Evolutionary conservation across 2,888 invertebrate species (phyloP).

Genomic region (Cybosia mesomella): DNA sequence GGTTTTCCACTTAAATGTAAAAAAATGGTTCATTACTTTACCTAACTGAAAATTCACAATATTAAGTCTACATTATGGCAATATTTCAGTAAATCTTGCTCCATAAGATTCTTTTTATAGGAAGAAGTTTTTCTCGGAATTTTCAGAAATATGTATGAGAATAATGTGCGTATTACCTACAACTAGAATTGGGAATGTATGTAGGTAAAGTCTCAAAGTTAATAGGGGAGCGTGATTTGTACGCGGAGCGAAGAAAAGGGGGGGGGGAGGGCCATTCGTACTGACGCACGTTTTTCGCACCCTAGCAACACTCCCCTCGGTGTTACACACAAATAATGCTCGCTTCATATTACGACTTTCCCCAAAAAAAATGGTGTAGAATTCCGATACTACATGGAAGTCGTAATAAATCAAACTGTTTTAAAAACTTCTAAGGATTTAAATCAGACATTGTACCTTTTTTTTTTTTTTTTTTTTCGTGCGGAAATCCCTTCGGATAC

Average conservation of each 20-base stretch:
- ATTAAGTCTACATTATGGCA: neutral
- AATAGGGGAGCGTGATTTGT: slow-evolving; percentile 52
- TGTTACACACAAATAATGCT: slow-evolving; percentile 16
- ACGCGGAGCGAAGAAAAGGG: slow-evolving; percentile 33
- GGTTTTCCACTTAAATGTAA: too few relatives aligned
- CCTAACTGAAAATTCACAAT: neutral
- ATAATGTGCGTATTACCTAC: slow-evolving; percentile 34
- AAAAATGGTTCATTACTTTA: too few relatives aligned
- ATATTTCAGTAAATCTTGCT: neutral
- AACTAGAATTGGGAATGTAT: slow-evolving; percentile 41
- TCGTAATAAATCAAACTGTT: neutral
- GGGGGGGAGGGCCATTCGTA: slow-evolving; percentile 29
- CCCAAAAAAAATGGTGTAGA: neutral
- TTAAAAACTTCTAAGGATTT: too few relatives aligned
- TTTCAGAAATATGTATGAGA: slow-evolving; percentile 24
- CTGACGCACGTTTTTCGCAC: slow-evolving; percentile 48
- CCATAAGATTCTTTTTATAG: slow-evolving; percentile 10
- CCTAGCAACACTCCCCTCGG: slow-evolving; percentile 43
- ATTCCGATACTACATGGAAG: neutral
- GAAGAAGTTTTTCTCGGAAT: neutral
- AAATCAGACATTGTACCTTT: too few relatives aligned
- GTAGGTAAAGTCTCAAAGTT: slow-evolving; percentile 51
- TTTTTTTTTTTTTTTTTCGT: too few relatives aligned
- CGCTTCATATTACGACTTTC: neutral
- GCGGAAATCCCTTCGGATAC: too few relatives aligned